Percentiles rank a stretch among this genome's conserved stretches.
These are phyloP conservation scores for Malthinus seriepunctatus DNA, from an alignment of 2,888 invertebrate species.

Conservation along the genomic window DNA sequence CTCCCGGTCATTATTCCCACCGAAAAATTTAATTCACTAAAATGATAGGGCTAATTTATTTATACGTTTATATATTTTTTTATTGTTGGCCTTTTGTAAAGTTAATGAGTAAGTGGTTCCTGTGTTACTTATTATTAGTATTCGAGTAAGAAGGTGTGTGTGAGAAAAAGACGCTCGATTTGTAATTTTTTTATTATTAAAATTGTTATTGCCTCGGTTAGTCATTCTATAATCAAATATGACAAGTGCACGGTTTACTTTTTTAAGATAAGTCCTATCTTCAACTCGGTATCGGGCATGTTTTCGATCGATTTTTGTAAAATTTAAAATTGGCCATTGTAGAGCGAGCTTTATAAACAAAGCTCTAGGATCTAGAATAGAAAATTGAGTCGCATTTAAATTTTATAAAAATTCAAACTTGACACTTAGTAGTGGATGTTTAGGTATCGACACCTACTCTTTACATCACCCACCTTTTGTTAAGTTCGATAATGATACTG, in stretches of 20 bases:
- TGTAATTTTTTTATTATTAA: constrained; percentile 1
- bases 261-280: too few species aligned
- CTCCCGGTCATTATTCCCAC: constrained; percentile 28
- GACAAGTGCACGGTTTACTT: too few species aligned
- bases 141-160: not conserved
- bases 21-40: constrained; percentile 30
- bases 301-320: too few species aligned
- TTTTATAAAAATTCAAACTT: constrained; percentile 10
- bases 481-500: constrained; percentile 24
- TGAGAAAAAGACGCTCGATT: too few species aligned
- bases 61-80: constrained; percentile 30
- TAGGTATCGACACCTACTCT: constrained; percentile 26
- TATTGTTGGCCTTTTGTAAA: constrained; percentile 16
- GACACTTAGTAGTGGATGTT: constrained; percentile 23
- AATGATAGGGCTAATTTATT: constrained; percentile 30
- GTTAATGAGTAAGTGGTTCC: constrained; percentile 6
- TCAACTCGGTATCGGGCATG: too few species aligned
- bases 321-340: too few species aligned
- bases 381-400: not conserved
- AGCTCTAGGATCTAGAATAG: too few species aligned
- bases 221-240: too few species aligned
- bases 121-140: not conserved
- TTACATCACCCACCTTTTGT: constrained; percentile 19
- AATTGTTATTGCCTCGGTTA: not conserved
- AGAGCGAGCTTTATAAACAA: too few species aligned